phyloP scores from a whole-genome alignment of 92 coral and sea anemone species.

The Heteractis magnifica region DNA sequence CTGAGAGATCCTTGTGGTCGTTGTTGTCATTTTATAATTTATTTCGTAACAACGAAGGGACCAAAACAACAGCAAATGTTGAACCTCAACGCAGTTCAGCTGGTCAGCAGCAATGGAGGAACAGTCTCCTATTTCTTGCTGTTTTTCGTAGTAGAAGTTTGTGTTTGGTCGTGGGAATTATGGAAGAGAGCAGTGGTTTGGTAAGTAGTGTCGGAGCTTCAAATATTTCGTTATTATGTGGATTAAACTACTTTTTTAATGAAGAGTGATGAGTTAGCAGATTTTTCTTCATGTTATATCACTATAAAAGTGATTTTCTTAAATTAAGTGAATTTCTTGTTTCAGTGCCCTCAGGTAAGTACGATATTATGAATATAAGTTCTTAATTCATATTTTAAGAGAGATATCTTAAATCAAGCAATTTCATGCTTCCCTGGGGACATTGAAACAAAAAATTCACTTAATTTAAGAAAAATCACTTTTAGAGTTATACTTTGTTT shows the following conservation, averaged over 20 bases:
- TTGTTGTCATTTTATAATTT: background rate
- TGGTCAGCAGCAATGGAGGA: constrained; percentile 9
- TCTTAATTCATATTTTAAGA: too few species aligned
- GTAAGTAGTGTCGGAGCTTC: background rate
- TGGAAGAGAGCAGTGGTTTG: constrained; percentile 15
- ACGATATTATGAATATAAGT: background rate
- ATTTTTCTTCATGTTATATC: background rate
- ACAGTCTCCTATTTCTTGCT: background rate
- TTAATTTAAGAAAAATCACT: too few species aligned
- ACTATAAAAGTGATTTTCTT: too few species aligned
- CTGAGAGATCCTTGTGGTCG: background rate
- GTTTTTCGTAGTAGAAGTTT: constrained; percentile 10
- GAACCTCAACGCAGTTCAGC: background rate
- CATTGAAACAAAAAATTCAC: too few species aligned
- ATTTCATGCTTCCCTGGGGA: too few species aligned
- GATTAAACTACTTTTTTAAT: background rate
- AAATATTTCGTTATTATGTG: background rate
- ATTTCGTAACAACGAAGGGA: background rate
- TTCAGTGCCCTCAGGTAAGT: too few species aligned
- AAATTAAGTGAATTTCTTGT: too few species aligned
- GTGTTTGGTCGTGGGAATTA: constrained; percentile 6
- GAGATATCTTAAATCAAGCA: too few species aligned
- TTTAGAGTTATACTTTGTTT: too few species aligned
- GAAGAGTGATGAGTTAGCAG: background rate
- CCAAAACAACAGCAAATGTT: background rate